A percentile compares a stretch with the other conserved stretches of the same genome.
Conservation (phyloP, 1,140 invertebrate species). For the Cydia splendana region DNA sequence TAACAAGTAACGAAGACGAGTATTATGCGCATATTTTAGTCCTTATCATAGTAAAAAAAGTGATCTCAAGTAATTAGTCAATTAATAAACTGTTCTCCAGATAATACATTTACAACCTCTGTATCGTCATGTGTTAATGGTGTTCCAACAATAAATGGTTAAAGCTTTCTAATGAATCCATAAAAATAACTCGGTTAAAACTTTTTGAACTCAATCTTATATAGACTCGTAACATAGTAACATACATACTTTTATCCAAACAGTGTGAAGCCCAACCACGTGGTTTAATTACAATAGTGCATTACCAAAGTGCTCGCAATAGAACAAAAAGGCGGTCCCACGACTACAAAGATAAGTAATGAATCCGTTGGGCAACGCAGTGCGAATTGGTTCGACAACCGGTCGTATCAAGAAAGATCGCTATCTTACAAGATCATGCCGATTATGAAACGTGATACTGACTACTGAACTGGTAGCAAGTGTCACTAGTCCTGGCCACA, state of each 20-base stretch:
- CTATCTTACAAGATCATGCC: conserved; percentile 9
- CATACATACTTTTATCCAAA: background rate
- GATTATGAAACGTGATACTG: background rate
- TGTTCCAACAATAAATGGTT: too few species aligned
- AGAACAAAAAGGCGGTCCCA: conserved; percentile 14
- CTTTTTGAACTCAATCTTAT: too few species aligned
- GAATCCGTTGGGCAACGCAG: conserved; percentile 12
- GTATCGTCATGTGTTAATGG: too few species aligned
- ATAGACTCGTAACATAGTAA: too few species aligned
- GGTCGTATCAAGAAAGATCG: conserved; percentile 19
- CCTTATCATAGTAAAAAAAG: too few species aligned
- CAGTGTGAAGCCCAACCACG: background rate
- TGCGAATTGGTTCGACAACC: conserved; percentile 27
- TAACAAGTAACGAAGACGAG: too few species aligned
- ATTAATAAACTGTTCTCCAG: too few species aligned
- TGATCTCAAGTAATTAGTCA: too few species aligned
- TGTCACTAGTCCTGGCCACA: background rate
- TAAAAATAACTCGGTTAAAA: too few species aligned
- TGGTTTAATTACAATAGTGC: background rate
- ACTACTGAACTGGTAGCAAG: background rate
- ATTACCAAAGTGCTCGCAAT: conserved; percentile 3
- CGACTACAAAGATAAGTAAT: conserved; percentile 7
- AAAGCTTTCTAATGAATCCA: too few species aligned
- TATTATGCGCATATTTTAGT: too few species aligned
- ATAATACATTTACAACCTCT: too few species aligned